Evolutionary conservation across 2,888 invertebrate genomes (phyloP).

Genomic region (Lepetodrilus schrolli): DNA sequence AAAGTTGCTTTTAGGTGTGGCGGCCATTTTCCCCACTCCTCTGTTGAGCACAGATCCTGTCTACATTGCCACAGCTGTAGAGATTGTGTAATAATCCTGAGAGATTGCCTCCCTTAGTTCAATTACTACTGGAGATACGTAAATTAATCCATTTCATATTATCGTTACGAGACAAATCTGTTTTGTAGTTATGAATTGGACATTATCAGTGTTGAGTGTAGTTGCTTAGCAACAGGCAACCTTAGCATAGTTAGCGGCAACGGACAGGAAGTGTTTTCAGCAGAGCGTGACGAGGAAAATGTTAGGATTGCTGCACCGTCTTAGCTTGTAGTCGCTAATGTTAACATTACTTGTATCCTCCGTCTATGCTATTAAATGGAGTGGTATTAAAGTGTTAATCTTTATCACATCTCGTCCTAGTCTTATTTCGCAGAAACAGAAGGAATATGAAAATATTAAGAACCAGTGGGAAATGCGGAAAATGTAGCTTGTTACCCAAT

Average conservation of each 20-base stretch:
- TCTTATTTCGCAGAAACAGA: too few relatives aligned
- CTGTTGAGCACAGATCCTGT: constrained; percentile 43
- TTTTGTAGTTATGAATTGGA: neutral
- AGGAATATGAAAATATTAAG: too few relatives aligned
- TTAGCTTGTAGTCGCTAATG: constrained; percentile 31
- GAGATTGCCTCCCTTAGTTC: too few relatives aligned
- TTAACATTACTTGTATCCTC: constrained; percentile 19
- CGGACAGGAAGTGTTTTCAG: constrained; percentile 34
- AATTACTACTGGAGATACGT: too few relatives aligned
- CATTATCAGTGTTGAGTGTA: neutral
- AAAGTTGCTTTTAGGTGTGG: constrained; percentile 54
- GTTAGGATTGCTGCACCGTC: constrained; percentile 59
- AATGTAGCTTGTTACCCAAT: too few relatives aligned
- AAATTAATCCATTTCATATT: too few relatives aligned
- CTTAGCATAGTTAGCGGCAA: neutral
- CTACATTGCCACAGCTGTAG: too few relatives aligned
- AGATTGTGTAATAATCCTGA: too few relatives aligned
- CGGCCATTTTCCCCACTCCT: constrained; percentile 63
- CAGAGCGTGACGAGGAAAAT: constrained; percentile 46
- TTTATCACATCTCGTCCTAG: too few relatives aligned
- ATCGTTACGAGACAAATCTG: too few relatives aligned
- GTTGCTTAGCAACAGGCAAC: too few relatives aligned
- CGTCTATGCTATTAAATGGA: constrained; percentile 12
- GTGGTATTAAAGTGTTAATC: constrained; percentile 26
- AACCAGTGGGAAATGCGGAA: too few relatives aligned